A percentile compares a stretch with the other conserved stretches of the same genome.
These are phyloP conservation scores for Cremastinae sp. DNA, from an alignment of 2,888 invertebrate genomes.

Conservation along the genomic window DNA sequence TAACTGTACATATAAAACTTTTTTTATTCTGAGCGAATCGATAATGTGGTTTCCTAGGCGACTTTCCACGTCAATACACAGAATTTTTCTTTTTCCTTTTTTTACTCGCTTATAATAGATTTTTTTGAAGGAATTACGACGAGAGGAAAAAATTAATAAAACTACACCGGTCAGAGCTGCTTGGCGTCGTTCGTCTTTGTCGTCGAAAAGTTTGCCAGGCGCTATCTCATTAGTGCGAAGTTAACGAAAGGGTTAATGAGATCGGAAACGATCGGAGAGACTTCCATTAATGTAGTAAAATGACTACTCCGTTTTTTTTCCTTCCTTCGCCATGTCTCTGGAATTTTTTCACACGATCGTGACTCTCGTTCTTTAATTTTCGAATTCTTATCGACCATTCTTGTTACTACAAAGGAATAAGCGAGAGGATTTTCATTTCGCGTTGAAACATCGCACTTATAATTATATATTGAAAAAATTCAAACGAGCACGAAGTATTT, in stretches of 20 bases:
- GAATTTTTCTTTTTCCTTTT: too few species aligned
- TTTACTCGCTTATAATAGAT: too few species aligned
- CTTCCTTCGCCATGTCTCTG: background rate
- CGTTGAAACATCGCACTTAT: background rate
- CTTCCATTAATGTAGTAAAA: conserved; percentile 23
- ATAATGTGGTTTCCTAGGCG: too few species aligned
- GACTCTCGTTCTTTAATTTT: background rate
- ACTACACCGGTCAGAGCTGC: background rate
- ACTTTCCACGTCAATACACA: too few species aligned
- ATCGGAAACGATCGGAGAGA: conserved; percentile 57
- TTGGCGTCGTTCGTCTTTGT: background rate
- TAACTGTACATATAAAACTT: too few species aligned
- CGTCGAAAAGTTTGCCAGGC: conserved; percentile 6
- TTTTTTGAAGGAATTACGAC: conserved; percentile 58
- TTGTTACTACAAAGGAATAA: background rate
- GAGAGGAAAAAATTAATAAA: background rate
- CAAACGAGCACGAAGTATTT: background rate
- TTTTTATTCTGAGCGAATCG: too few species aligned
- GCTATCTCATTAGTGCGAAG: conserved; percentile 37
- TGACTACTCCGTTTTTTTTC: conserved; percentile 9
- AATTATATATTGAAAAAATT: background rate
- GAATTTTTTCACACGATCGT: conserved; percentile 19
- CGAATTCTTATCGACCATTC: background rate
- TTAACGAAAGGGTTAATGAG: conserved; percentile 65
- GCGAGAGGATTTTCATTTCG: background rate